Conservation (phyloP, 2,113 vertebrate species). For the Dicentrarchus labrax region DNA sequence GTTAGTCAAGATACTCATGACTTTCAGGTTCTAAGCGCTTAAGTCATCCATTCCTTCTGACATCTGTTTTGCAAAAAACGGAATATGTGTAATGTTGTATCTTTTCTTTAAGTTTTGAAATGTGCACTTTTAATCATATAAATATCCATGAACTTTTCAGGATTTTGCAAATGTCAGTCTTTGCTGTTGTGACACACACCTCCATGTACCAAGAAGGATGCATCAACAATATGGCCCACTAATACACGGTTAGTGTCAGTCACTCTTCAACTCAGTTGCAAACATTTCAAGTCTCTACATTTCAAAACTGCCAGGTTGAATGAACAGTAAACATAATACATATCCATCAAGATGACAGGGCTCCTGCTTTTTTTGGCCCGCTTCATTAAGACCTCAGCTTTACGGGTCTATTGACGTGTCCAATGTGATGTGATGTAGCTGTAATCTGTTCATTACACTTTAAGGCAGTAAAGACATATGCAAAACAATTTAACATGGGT, state of each 20-base stretch:
- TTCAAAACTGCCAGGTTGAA: constrained; percentile 51
- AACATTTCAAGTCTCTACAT: constrained; percentile 24
- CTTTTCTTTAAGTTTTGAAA: constrained; percentile 33
- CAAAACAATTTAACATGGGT: constrained; percentile 3
- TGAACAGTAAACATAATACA: constrained; percentile 47
- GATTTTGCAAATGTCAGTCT: constrained; percentile 67
- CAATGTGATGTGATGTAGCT: background rate
- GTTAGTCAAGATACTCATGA: constrained; percentile 17
- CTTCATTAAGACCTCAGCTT: constrained; percentile 57
- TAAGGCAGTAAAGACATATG: background rate
- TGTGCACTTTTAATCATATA: constrained; percentile 41
- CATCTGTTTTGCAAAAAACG: constrained; percentile 34
- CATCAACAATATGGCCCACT: constrained; percentile 37
- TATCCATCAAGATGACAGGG: constrained; percentile 58
- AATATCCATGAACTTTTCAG: constrained; percentile 41
- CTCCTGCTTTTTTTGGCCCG: constrained; percentile 1
- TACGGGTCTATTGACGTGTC: constrained; percentile 4
- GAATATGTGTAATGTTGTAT: background rate
- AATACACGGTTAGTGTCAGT: constrained; percentile 52
- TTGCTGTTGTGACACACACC: constrained; percentile 37
- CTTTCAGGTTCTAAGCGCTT: constrained; percentile 42
- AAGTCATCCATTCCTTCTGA: constrained; percentile 49
- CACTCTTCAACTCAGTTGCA: constrained; percentile 32
- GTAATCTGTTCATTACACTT: constrained; percentile 28
- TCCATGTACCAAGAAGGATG: constrained; percentile 32